Conservation (phyloP, 2,888 invertebrate genomes). For the Athalia rosae region DNA sequence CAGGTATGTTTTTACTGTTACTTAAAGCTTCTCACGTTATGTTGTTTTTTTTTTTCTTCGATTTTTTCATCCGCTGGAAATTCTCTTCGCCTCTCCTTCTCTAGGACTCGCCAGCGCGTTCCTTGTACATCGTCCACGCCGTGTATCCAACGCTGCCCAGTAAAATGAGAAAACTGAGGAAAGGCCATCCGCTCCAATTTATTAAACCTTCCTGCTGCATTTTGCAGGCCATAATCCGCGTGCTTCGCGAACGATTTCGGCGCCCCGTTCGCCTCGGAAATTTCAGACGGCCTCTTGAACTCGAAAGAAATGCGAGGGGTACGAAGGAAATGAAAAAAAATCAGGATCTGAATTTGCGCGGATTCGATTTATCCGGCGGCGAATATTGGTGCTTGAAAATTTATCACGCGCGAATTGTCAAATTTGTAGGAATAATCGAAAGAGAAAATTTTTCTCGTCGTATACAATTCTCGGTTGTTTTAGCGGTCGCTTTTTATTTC, state of each 20-base stretch:
- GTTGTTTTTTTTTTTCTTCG: too few species aligned
- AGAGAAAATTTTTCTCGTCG: slow-evolving; percentile 13
- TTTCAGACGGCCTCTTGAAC: too few species aligned
- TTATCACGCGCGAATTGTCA: slow-evolving; percentile 1
- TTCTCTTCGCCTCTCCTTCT: not conserved
- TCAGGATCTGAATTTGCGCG: not conserved
- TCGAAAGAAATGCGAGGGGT: not conserved
- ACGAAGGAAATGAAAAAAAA: not conserved
- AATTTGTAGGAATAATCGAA: not conserved
- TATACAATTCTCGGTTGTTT: slow-evolving; percentile 6
- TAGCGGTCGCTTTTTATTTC: not conserved
- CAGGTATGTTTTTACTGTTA: not conserved
- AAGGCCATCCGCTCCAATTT: slow-evolving; percentile 62
- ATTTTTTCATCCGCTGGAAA: not conserved
- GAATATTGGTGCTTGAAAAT: slow-evolving; percentile 16
- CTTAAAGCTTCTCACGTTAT: slow-evolving; percentile 20
- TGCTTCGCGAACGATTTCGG: not conserved
- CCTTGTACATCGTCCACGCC: slow-evolving; percentile 52
- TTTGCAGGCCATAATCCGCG: slow-evolving; percentile 55
- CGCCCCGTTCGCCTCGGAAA: not conserved
- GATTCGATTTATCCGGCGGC: not conserved
- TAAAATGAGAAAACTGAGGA: slow-evolving; percentile 60
- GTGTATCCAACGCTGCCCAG: slow-evolving; percentile 55
- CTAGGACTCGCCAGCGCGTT: slow-evolving; percentile 24
- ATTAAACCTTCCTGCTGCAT: slow-evolving; percentile 47